Conservation (phyloP, 1,140 invertebrate species). For the Nymphalis io region DNA sequence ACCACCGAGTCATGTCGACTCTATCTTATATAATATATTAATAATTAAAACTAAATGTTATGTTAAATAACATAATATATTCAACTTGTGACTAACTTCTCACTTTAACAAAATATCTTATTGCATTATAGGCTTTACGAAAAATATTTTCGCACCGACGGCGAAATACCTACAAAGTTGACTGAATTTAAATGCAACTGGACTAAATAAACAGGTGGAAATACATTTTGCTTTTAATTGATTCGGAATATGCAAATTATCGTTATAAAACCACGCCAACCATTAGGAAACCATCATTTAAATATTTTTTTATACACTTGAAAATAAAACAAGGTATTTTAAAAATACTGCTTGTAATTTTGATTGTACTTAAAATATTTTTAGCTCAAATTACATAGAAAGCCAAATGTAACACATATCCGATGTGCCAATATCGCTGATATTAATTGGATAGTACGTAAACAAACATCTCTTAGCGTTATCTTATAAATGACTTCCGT, state of each 20-base stretch:
- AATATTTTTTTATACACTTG: no score
- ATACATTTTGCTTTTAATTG: constrained; percentile 30
- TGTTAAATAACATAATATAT: no score
- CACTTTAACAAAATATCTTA: no score
- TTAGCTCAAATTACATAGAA: neutral
- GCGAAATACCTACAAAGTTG: neutral
- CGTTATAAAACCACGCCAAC: neutral
- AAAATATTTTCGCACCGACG: neutral
- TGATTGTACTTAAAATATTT: no score
- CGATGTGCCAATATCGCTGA: neutral
- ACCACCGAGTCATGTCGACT: no score
- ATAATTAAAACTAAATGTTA: no score
- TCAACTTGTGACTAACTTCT: no score
- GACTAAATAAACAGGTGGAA: constrained; percentile 23
- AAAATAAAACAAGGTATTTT: no score
- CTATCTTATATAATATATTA: no score
- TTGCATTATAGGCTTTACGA: neutral
- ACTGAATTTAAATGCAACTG: constrained; percentile 22
- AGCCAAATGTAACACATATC: neutral
- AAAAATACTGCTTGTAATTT: no score
- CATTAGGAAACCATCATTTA: neutral
- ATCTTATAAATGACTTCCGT: constrained; percentile 4
- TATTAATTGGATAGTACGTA: neutral
- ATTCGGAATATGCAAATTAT: constrained; percentile 26
- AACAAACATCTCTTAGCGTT: constrained; percentile 4